These are phyloP conservation scores for Leptinotarsa tumamoca DNA, from an alignment of 2,888 invertebrate species.

Conservation along the genomic window DNA sequence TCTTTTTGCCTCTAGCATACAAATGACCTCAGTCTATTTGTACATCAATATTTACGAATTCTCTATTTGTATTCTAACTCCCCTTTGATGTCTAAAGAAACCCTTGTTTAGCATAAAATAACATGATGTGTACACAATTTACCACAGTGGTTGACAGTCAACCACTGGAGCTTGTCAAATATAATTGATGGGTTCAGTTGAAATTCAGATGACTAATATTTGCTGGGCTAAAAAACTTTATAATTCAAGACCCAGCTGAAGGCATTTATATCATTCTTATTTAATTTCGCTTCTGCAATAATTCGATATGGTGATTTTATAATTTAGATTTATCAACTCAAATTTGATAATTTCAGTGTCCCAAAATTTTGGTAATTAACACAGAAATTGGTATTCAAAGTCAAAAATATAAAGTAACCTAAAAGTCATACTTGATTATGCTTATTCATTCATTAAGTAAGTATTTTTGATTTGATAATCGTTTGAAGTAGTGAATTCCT, in stretches of 20 bases:
- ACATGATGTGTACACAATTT: constrained; percentile 5
- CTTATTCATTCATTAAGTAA: no score
- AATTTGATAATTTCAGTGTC: no score
- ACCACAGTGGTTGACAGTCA: background rate
- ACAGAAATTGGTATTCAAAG: no score
- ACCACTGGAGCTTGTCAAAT: background rate
- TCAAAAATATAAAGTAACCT: no score
- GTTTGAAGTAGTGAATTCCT: no score
- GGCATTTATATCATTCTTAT: no score
- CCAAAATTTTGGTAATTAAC: no score
- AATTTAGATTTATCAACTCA: no score
- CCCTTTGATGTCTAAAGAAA: constrained; percentile 63
- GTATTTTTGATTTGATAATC: no score
- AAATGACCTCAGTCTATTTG: constrained; percentile 48
- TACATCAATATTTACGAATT: constrained; percentile 60
- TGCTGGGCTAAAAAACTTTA: background rate
- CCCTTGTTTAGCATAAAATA: constrained; percentile 62
- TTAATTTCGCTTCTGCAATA: no score
- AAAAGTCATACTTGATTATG: no score
- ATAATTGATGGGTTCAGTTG: background rate
- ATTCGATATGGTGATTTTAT: no score
- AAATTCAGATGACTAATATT: constrained; percentile 1
- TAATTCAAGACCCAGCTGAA: background rate
- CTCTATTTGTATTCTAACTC: constrained; percentile 58
- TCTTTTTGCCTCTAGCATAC: background rate